Base-by-base conservation (phyloP, 2,888 invertebrate species). In the Vanessa cardui region DNA sequence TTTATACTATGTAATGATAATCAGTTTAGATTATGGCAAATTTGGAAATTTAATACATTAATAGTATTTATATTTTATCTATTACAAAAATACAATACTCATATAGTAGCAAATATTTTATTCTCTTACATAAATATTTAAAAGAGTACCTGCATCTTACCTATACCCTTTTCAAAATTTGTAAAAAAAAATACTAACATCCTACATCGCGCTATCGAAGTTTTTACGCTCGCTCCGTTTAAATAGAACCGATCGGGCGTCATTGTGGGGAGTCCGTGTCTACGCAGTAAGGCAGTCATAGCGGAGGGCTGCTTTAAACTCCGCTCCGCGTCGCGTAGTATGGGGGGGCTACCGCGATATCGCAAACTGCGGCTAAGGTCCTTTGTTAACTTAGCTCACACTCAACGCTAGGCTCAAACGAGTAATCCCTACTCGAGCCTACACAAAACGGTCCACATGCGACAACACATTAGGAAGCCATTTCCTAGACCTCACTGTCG, bases 211-310 rank as follows among this genome's bases (percentile, higher is more conserved):
- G 80, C 66, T 75, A 78, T 72, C 39, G 66, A 73, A 73, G 56
- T 80, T 77, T 80, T 71, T 39, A 6, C 0, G 0, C 0, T 49
- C 0, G 0, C 1, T 3, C 0, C 21, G 49, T 20, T 54, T 66
- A 66, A 33, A 61, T 66, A 66, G 39, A 31, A n/a, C 12, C 56
- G 18, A 7, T 31, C 18, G 6, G 8, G 9, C 0, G 9, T 15
- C 1, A 2, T 15, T 21, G 33, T 2, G 47, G 78, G 81, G 83
- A 83, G 87, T 87, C 87, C 86, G 78, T 83, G 84, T 84, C 87
- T 86, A 87, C 86, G 72, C 83, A 85, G 87, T 78, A 39, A 72
- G 73, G 80, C 81, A 84, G 86, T 73, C 71, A n/a, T 60, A 75
- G 81, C 80, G 78, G 78, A 79, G 82, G 82, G 77, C 86, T 85